Conservation (phyloP, 2,113 vertebrate genomes). For the Orientallactaga bullata region DNA sequence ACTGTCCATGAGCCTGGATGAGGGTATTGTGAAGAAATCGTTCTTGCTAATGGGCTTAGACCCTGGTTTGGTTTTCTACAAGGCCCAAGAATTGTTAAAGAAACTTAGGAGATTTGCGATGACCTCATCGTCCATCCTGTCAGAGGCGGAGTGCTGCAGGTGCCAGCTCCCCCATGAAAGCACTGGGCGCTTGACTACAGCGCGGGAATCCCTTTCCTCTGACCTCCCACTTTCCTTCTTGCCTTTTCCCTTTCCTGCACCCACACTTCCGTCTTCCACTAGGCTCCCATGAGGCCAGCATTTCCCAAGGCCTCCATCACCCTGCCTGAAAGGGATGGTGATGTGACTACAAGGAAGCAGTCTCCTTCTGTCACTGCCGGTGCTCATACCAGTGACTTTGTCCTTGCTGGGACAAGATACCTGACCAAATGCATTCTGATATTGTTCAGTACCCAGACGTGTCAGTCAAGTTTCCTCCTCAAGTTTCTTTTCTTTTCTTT, state of each 20-base stretch:
- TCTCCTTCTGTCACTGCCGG: not conserved
- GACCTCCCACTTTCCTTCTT: not conserved
- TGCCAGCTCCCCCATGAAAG: not conserved
- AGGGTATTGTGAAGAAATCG: not conserved
- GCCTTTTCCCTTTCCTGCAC: not conserved
- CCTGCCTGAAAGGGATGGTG: not conserved
- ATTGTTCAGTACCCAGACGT: not conserved
- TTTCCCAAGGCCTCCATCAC: not conserved
- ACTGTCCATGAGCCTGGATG: not conserved
- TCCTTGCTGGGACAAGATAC: too few relatives aligned
- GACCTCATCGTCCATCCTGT: not conserved
- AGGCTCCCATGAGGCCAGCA: not conserved
- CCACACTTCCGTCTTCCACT: not conserved
- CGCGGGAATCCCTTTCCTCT: not conserved
- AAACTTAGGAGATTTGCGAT: not conserved
- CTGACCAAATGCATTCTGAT: not conserved
- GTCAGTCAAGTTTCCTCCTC: constrained; percentile 14
- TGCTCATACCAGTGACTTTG: too few relatives aligned
- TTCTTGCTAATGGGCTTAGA: not conserved
- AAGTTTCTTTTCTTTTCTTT: constrained; percentile 30
- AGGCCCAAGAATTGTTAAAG: not conserved
- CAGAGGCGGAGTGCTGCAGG: not conserved
- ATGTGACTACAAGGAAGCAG: not conserved
- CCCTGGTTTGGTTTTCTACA: not conserved
- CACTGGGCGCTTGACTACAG: not conserved